These are phyloP conservation scores for Gallinago stenura DNA, from an alignment of 2,797 vertebrate genomes.

Conservation along the genomic window DNA sequence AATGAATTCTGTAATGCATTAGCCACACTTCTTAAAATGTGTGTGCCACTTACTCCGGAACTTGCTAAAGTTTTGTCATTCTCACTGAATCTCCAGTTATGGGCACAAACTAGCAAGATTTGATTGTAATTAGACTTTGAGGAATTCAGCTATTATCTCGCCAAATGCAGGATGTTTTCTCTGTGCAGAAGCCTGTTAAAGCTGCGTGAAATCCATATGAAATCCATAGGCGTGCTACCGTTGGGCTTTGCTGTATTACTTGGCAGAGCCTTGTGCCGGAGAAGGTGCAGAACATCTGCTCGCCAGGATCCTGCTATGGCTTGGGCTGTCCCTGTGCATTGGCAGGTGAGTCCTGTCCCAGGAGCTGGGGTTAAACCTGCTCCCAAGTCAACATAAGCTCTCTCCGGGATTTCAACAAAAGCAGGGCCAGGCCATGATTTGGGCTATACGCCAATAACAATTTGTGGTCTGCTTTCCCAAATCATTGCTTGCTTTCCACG, in stretches of 20 bases:
- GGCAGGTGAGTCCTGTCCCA: neutral
- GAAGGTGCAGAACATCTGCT: neutral
- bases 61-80: constrained; percentile 23
- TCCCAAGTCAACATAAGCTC: neutral
- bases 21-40: constrained; percentile 32
- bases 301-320: neutral
- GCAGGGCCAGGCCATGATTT: neutral
- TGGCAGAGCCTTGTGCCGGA: neutral
- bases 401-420: neutral
- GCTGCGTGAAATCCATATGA: neutral
- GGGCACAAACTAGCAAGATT: constrained; percentile 31
- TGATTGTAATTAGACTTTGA: constrained; percentile 3
- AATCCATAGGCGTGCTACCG: neutral
- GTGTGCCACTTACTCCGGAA: neutral
- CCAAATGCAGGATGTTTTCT: constrained; percentile 1
- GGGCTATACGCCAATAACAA: neutral
- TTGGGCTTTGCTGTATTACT: neutral
- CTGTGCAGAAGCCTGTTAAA: constrained; percentile 13
- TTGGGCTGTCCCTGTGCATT: neutral
- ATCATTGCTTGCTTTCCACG: fast-evolving
- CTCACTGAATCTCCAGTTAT: neutral
- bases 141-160: neutral
- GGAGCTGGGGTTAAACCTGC: neutral
- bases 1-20: constrained; percentile 50
- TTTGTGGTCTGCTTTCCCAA: neutral